Conservation (phyloP, 2,888 invertebrate species). For the Conomelus anceps region DNA sequence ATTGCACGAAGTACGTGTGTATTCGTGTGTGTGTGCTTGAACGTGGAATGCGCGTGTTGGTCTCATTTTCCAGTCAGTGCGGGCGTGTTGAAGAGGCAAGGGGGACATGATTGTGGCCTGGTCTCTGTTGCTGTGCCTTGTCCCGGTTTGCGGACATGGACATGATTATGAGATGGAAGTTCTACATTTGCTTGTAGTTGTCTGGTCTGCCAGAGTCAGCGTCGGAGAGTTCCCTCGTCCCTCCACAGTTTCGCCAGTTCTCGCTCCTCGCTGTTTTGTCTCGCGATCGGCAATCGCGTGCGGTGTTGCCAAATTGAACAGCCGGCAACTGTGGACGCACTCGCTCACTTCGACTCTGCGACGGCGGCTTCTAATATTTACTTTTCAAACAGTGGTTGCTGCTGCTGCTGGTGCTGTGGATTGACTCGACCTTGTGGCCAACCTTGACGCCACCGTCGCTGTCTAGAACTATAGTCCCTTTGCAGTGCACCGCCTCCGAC, state of each 20-base stretch:
- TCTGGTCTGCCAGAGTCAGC: neutral
- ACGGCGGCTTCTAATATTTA: neutral
- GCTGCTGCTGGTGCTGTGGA: neutral
- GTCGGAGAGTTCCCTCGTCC: neutral
- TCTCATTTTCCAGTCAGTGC: neutral
- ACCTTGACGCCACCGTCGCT: neutral
- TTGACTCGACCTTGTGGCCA: neutral
- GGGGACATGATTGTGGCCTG: too few relatives aligned
- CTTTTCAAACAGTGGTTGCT: neutral
- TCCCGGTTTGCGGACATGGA: neutral
- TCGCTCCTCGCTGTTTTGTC: neutral
- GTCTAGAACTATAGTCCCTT: neutral
- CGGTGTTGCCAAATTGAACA: neutral
- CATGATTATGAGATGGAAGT: neutral
- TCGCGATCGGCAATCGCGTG: neutral
- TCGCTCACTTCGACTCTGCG: neutral
- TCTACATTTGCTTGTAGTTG: neutral
- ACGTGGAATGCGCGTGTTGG: neutral
- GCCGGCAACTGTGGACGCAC: neutral
- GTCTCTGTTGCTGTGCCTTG: neutral
- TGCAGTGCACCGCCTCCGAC: neutral
- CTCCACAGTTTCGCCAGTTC: neutral
- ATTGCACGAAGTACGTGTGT: neutral
- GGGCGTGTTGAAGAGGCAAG: neutral
- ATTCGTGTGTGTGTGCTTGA: neutral